These are phyloP conservation scores for Crematogaster levior DNA, from an alignment of 2,888 invertebrate genomes.

Conservation along the genomic window DNA sequence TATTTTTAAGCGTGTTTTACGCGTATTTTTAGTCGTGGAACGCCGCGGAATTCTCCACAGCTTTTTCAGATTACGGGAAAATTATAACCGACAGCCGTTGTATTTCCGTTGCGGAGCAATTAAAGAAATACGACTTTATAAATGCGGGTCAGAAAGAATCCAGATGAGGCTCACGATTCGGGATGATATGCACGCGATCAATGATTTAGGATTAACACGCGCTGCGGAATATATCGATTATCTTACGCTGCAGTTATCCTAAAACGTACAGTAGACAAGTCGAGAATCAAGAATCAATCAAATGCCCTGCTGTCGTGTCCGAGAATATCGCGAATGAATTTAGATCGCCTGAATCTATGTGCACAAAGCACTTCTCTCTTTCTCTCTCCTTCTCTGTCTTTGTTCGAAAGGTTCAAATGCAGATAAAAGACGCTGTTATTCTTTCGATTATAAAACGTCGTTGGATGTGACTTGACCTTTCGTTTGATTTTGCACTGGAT, in stretches of 20 bases:
- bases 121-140: not conserved
- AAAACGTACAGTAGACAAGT: constrained; percentile 18
- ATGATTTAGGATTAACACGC: constrained; percentile 29
- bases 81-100: constrained; percentile 70
- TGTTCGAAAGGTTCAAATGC: not conserved
- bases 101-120: not conserved
- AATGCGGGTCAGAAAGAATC: not conserved
- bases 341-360: constrained; percentile 41
- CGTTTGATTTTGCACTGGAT: constrained; percentile 72
- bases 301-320: not conserved
- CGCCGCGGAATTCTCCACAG: constrained; percentile 33
- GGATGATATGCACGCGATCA: constrained; percentile 33
- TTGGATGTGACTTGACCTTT: constrained; percentile 30
- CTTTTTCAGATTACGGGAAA: constrained; percentile 62
- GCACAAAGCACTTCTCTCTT: constrained; percentile 28
- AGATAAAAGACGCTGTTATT: not conserved
- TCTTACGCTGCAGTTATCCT: constrained; percentile 49
- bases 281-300: constrained; percentile 24
- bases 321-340: constrained; percentile 46
- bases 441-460: not conserved
- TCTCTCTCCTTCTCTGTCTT: not conserved
- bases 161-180: constrained; percentile 3
- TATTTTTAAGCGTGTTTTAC: constrained; percentile 10
- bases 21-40: constrained; percentile 39
- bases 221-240: constrained; percentile 34